Evolutionary conservation across 2,113 vertebrate genomes (phyloP).

Genomic region (Piaya cayana): DNA sequence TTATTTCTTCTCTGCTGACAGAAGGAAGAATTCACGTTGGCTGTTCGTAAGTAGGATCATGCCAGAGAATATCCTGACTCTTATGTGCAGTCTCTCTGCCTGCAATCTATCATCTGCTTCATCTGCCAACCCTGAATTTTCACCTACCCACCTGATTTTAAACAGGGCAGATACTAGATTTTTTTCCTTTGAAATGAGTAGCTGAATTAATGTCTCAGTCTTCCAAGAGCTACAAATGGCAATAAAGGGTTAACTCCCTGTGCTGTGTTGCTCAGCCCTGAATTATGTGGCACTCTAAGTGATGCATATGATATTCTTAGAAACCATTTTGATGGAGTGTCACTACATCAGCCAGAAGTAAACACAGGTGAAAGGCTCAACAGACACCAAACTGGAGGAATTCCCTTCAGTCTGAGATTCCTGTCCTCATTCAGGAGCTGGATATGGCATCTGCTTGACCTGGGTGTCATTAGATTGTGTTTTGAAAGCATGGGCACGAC

Average conservation of each 20-base stretch:
- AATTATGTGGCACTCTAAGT: neutral
- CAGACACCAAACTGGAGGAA: neutral
- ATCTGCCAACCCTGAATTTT: slow-evolving; percentile 23
- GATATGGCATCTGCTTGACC: neutral
- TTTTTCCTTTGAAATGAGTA: neutral
- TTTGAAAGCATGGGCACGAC: neutral
- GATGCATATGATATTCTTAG: neutral
- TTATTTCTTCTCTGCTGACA: neutral
- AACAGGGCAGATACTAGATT: neutral
- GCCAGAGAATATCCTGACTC: neutral
- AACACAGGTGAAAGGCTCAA: neutral
- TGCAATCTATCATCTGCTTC: neutral
- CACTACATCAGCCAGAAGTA: neutral
- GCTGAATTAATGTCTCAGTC: neutral
- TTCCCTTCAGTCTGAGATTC: neutral
- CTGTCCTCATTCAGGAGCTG: neutral
- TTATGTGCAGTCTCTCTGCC: neutral
- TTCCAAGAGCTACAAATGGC: neutral
- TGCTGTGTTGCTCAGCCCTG: neutral
- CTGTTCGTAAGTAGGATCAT: slow-evolving; percentile 13
- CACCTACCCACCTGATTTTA: neutral
- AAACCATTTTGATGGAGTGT: neutral
- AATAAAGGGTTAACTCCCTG: neutral
- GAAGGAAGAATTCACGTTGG: neutral
- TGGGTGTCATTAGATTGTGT: neutral